Evolutionary conservation across 2,113 vertebrate genomes (phyloP), one percentile per base, ranked within the genome.

Genomic region (Nycticryphes semicollaris): DNA sequence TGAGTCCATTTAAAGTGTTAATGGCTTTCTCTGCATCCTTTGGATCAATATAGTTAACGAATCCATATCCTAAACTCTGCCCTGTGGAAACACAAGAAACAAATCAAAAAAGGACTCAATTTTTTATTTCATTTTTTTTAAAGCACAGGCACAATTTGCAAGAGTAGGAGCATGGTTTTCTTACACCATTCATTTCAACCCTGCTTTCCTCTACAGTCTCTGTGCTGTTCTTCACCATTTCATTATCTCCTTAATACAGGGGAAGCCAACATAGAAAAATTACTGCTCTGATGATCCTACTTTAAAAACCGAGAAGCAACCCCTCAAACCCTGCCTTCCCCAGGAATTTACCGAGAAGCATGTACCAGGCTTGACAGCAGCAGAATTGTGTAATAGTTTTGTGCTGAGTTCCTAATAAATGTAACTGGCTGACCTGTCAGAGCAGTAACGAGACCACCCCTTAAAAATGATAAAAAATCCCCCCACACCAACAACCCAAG

Each of bases 1-100:
- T 99, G 98, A 99, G 99, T 99, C 99, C 99, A 98, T 99, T 99
- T 99, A 99, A 99, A 96, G 99, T 99, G 98, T 99, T 99, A 99
- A 99, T 99, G 99, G 99, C 99, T 99, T 99, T 99, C 98, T 99
- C 99, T 98, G 99, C 99, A 98, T 99, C 99, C 99, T 99, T 99
- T 99, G 99, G 99, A 98, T 99, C 99, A 97, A 99, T 99, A 98
- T 99, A 99, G 98, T 99, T 99, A 98, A 99, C 99, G 97, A 99
- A 99, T 98, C 99, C 99, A 96, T 99, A 99, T 91, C 99, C 99
- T 98, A 99, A 99, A 98, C 99, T 99, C 98, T 99, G 99, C 95
- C 99, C 99, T 99, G 98, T 98, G 97, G 91, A 98, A 96, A 98
- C 95, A 98, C 70, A 98, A 96, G 69, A 95, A 95, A 94, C n/a